These are phyloP conservation scores for Myotis pilosus DNA, from an alignment of 2,797 vertebrate genomes.

Conservation along the genomic window DNA sequence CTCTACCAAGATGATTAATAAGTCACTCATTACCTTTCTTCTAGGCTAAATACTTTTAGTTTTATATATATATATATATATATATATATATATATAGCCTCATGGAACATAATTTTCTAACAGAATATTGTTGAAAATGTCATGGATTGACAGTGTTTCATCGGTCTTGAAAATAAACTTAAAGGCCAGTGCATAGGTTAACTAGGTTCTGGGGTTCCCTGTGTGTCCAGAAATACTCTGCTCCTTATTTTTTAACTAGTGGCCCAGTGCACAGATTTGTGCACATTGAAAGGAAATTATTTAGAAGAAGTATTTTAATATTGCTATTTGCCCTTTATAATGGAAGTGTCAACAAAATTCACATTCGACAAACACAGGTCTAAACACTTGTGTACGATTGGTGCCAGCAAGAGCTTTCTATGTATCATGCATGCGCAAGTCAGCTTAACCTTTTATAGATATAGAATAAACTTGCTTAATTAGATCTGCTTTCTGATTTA, in stretches of 20 bases:
- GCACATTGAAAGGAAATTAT: too few relatives aligned
- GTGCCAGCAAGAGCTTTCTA: too few relatives aligned
- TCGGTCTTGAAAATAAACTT: not conserved
- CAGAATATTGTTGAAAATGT: not conserved
- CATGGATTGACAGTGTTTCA: not conserved
- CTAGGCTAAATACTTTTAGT: conserved; percentile 3
- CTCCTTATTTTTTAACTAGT: not conserved
- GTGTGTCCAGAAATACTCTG: not conserved
- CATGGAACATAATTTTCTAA: not conserved
- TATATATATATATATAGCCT: not conserved
- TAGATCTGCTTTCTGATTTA: too few relatives aligned
- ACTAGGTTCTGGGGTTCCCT: not conserved
- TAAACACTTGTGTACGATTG: too few relatives aligned
- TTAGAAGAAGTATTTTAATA: too few relatives aligned
- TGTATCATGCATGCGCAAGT: too few relatives aligned
- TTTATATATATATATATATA: not conserved
- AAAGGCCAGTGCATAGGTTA: not conserved
- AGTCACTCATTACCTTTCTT: conserved; percentile 33
- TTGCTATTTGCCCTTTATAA: too few relatives aligned
- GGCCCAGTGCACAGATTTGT: too few relatives aligned
- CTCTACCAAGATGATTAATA: conserved; percentile 29
- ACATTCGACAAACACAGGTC: too few relatives aligned
- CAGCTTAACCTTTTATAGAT: too few relatives aligned
- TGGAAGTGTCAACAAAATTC: too few relatives aligned
- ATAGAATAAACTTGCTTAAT: too few relatives aligned